Conservation (phyloP, 1,140 invertebrate species). For the Bombus soroeensis region DNA sequence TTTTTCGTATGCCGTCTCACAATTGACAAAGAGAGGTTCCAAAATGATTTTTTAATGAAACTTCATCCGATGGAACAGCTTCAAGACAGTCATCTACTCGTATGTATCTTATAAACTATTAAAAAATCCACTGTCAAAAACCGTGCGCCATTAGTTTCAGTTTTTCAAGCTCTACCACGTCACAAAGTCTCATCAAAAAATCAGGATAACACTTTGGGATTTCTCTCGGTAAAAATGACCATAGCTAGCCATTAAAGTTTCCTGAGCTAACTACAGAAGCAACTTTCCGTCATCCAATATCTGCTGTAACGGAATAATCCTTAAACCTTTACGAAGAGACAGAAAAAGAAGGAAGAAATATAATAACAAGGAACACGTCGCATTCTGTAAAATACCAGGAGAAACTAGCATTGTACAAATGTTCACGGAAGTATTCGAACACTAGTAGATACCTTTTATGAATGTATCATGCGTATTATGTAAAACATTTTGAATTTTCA, state of each 20-base stretch:
- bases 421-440: too few species aligned
- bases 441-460: background rate
- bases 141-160: background rate
- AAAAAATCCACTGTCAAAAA: background rate
- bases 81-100: background rate
- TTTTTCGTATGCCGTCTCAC: background rate
- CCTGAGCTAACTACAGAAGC: background rate
- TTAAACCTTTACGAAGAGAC: background rate
- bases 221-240: background rate
- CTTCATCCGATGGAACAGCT: background rate
- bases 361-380: background rate
- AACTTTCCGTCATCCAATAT: background rate
- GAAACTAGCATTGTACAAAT: slow-evolving; percentile 23
- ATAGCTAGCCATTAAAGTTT: background rate
- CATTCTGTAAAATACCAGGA: background rate
- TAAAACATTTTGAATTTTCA: background rate
- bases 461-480: too few species aligned
- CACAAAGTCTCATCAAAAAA: background rate
- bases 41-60: background rate
- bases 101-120: background rate
- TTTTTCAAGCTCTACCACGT: background rate
- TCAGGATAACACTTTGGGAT: background rate
- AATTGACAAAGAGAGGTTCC: background rate
- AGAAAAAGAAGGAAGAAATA: background rate
- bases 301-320: background rate